These are phyloP conservation scores for Calvadosia cruxmelitensis DNA, from an alignment of 30 jellyfish, hydroid and myxozoan species.

Conservation along the genomic window DNA sequence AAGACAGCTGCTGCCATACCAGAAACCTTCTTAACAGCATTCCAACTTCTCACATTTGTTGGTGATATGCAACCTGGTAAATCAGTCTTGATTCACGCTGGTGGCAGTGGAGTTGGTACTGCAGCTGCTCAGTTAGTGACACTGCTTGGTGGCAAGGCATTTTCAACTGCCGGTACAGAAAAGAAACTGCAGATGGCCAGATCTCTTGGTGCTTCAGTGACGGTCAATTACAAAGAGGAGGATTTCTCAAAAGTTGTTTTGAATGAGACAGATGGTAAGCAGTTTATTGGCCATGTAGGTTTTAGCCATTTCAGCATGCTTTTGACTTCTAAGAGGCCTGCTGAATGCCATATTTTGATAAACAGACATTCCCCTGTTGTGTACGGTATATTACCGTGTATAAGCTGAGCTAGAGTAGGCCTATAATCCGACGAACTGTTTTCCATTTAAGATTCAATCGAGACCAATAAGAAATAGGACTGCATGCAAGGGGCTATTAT, in stretches of 20 bases:
- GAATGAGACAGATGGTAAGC: constrained; percentile 48
- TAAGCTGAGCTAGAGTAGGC: no score
- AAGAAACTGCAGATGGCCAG: constrained; percentile 59
- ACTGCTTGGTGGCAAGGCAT: constrained; percentile 38
- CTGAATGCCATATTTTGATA: no score
- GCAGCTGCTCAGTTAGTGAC: constrained; percentile 83
- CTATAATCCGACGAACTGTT: no score
- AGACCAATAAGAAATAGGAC: no score
- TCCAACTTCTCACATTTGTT: constrained; percentile 64
- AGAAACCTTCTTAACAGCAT: constrained; percentile 84
- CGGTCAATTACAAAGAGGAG: constrained; percentile 67
- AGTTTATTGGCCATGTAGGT: not conserved
- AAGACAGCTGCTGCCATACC: constrained; percentile 83
- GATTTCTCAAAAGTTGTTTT: constrained; percentile 50
- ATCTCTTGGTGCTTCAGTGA: constrained; percentile 69
- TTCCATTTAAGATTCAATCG: no score
- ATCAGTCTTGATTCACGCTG: constrained; percentile 84
- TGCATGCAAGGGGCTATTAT: no score
- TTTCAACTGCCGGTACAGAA: constrained; percentile 83
- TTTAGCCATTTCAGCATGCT: no score
- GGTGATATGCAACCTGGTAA: constrained; percentile 49
- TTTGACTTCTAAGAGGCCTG: no score
- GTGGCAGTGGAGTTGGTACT: constrained; percentile 98
- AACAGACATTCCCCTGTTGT: no score
- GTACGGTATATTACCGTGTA: no score